Percentiles rank a stretch among this genome's conserved stretches.
phyloP scores from a whole-genome alignment of 2,113 vertebrate genomes.

The Gnathonemus echidnorhynchus region DNA sequence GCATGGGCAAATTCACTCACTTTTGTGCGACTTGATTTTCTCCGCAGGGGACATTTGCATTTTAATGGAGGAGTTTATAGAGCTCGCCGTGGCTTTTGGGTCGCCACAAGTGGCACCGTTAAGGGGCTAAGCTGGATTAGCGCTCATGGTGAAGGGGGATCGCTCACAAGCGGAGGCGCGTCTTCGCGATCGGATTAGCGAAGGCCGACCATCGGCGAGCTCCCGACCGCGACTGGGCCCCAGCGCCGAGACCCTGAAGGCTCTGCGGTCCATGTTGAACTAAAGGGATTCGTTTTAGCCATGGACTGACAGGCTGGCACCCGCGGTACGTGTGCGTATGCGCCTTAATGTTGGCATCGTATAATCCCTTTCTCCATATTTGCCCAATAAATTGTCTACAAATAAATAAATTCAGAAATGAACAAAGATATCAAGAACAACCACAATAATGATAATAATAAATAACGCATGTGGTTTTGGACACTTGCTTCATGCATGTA shows the following conservation, averaged over 20 bases:
- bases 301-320: not conserved
- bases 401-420: not conserved
- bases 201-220: not conserved
- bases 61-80: slow-evolving; percentile 99
- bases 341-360: not conserved
- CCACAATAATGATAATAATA: not conserved
- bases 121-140: slow-evolving; percentile 17
- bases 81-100: slow-evolving; percentile 84
- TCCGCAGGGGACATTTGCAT: slow-evolving; percentile 96
- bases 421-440: not conserved
- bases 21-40: slow-evolving; percentile 87
- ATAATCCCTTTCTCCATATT: not conserved
- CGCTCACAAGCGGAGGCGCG: not conserved
- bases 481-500: not conserved
- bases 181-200: not conserved
- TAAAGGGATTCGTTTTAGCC: not conserved
- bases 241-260: not conserved
- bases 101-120: slow-evolving; percentile 86
- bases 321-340: not conserved
- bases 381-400: not conserved
- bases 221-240: not conserved
- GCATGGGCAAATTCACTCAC: slow-evolving; percentile 76
- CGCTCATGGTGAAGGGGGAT: slow-evolving; percentile 1
- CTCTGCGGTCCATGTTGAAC: not conserved
- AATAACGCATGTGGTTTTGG: not conserved